These are phyloP conservation scores for Hephaestus fuliginosus DNA, from an alignment of 2,797 vertebrate genomes.

Conservation along the genomic window DNA sequence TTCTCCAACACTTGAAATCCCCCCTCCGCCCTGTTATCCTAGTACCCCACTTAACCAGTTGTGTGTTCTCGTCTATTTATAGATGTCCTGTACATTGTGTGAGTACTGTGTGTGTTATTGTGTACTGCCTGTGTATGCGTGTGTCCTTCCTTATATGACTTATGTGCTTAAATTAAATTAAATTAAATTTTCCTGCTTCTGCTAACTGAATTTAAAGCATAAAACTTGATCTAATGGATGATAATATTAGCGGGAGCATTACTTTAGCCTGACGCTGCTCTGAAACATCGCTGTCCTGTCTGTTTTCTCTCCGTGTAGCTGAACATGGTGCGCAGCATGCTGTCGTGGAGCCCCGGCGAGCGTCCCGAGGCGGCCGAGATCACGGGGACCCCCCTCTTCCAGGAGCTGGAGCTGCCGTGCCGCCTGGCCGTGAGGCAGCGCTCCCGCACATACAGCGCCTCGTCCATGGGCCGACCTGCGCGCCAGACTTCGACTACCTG, in stretches of 20 bases:
- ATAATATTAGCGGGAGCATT: not conserved
- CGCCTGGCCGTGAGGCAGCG: slow-evolving; percentile 91
- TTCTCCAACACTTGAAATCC: slow-evolving; percentile 51
- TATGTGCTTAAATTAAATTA: not conserved
- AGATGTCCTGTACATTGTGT: not conserved
- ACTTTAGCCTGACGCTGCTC: not conserved
- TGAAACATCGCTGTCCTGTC: not conserved
- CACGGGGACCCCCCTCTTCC: slow-evolving; percentile 93
- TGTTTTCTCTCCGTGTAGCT: slow-evolving; percentile 52
- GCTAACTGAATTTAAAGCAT: not conserved
- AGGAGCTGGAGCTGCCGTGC: slow-evolving; percentile 92
- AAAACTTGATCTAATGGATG: not conserved
- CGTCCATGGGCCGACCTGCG: slow-evolving; percentile 86
- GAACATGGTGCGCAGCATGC: slow-evolving; percentile 94
- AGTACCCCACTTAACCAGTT: slow-evolving; percentile 19
- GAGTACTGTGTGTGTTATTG: not conserved
- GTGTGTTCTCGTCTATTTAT: slow-evolving; percentile 12
- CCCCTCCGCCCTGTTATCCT: slow-evolving; percentile 11
- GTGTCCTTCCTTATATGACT: not conserved
- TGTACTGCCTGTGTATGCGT: no score
- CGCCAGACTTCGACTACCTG: slow-evolving; percentile 72
- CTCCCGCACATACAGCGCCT: slow-evolving; percentile 94
- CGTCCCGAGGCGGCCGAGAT: slow-evolving; percentile 93
- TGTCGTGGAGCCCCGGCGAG: slow-evolving; percentile 91
- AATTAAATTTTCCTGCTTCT: not conserved